Conservation (phyloP, 2,797 vertebrate genomes). For the Somateria mollissima region DNA sequence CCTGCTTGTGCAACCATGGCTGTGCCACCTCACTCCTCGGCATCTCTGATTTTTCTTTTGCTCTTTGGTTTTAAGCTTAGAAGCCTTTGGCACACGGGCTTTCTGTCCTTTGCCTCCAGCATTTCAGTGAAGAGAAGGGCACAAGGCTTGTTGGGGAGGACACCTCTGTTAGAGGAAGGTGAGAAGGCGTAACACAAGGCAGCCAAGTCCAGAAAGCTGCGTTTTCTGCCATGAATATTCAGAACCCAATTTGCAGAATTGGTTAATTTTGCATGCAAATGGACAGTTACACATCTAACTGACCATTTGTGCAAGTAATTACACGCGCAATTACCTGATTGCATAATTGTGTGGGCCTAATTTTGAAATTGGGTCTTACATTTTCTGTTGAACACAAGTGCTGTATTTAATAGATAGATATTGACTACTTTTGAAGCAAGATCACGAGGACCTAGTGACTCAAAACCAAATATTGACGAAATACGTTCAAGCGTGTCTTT, state of each 20-base stretch:
- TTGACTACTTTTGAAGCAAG: not conserved
- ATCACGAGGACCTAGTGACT: not conserved
- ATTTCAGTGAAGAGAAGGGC: not conserved
- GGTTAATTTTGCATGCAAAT: slow-evolving; percentile 37
- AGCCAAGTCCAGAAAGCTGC: not conserved
- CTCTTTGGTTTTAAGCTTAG: not conserved
- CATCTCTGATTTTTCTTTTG: accelerated
- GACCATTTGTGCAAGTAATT: slow-evolving; percentile 58
- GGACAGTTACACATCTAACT: slow-evolving; percentile 53
- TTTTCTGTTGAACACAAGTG: not conserved
- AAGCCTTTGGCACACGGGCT: not conserved
- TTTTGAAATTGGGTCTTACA: slow-evolving; percentile 27
- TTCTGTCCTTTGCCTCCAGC: not conserved
- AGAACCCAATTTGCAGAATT: not conserved
- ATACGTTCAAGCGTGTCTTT: not conserved
- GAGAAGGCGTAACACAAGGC: not conserved
- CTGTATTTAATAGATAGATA: slow-evolving; percentile 31
- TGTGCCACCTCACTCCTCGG: accelerated
- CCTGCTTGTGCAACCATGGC: accelerated
- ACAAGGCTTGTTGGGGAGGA: not conserved
- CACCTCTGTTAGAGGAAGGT: not conserved
- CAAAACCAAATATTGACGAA: not conserved
- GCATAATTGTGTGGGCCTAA: slow-evolving; percentile 25
- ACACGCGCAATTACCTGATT: slow-evolving; percentile 14
- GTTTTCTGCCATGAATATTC: not conserved